Conservation (phyloP, 1,140 invertebrate genomes). For the Achroia grisella region DNA sequence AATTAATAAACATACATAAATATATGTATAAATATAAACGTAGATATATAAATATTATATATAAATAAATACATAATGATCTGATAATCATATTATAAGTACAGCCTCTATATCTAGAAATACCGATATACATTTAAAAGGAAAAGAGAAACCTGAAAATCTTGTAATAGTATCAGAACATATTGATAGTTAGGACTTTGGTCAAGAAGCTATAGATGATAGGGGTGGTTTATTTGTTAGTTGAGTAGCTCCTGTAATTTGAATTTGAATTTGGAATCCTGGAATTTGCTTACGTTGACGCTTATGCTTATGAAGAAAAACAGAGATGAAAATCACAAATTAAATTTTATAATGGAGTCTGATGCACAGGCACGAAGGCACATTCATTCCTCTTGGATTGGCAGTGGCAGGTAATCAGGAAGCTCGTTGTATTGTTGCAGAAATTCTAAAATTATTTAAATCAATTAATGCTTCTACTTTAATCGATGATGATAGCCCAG, state of each 20-base stretch:
- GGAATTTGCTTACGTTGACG: conserved; percentile 83
- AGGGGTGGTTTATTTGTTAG: conserved; percentile 88
- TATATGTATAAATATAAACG: too few relatives aligned
- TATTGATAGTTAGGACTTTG: conserved; percentile 92
- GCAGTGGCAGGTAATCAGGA: conserved; percentile 74
- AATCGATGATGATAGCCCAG: conserved; percentile 45
- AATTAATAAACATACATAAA: too few relatives aligned
- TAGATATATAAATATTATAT: too few relatives aligned
- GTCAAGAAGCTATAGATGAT: conserved; percentile 91
- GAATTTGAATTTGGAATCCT: conserved; percentile 81
- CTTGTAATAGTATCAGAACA: conserved; percentile 89
- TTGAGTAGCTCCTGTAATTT: conserved; percentile 81
- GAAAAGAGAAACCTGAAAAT: conserved; percentile 75
- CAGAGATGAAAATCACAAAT: conserved; percentile 78
- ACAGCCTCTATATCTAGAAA: too few relatives aligned
- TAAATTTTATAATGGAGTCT: conserved; percentile 84
- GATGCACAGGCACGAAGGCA: conserved; percentile 89
- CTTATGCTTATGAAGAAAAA: conserved; percentile 76
- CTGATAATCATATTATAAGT: too few relatives aligned
- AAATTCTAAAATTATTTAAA: conserved; percentile 74
- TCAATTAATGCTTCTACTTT: conserved; percentile 57
- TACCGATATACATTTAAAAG: conserved; percentile 81
- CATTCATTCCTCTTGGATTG: conserved; percentile 82
- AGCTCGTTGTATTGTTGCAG: conserved; percentile 78
- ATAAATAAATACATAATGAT: too few relatives aligned